Base-by-base conservation (phyloP, 1,140 invertebrate genomes). In the Leptoteleia sp. region DNA sequence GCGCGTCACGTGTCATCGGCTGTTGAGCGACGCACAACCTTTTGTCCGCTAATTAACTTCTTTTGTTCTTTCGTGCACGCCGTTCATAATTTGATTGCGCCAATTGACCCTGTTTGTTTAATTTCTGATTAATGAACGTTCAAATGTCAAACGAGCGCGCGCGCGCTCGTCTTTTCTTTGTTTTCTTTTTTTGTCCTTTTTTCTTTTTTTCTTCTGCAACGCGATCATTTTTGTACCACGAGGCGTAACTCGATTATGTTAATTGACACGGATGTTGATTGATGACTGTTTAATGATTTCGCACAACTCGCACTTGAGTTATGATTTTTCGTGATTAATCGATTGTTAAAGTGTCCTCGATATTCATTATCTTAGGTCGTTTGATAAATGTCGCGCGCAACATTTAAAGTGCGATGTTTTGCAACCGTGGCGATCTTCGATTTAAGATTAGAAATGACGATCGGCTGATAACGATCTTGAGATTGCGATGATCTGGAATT, bases 31-130 rank as follows among this genome's bases (percentile, higher is more conserved):
- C 52, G 33, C 50, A 37, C 27, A 75, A 67, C 52, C 62, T 76
- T 76, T 76, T 67, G 54, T 61, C 47, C 59, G 50, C 52, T 77
- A 71, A 82, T 82, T 81, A 81, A 79, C 73, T 76, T 67, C 61
- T 67, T 67, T 59, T 76, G 71, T 80, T 64, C 59, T 25, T 45
- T 48, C 29, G 15, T n/a, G 71, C 37, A 16, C 54, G 55, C 61
- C 45, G 48, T 55, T 76, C 62, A 62, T 62, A 62, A 76, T 68
- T 61, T 29, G 50, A 76, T 76, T 61, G 55, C 62, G 47, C 62
- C 62, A 76, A 76, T 76, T 68, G 62, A 76, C 62, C 62, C 62
- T 55, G 62, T 68, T 68, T 17, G 52, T 47, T 68, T 68, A 61
- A 68, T 68, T 76, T 40, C 72, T 68, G 72, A 76, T 76, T 76